Base-by-base conservation (phyloP, 2,888 invertebrate genomes). In the Phymatocera aterrima region DNA sequence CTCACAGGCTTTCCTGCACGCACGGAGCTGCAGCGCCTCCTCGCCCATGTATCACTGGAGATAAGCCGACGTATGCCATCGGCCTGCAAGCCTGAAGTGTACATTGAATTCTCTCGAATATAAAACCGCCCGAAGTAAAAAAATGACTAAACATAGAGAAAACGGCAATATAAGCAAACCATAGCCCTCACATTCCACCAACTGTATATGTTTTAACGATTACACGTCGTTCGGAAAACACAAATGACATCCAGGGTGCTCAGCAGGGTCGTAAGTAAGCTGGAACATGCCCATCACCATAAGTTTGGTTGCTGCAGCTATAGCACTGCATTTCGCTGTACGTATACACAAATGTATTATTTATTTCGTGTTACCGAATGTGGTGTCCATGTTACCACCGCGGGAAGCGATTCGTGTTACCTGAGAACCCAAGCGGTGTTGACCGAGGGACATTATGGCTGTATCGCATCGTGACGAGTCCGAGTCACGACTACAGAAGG, bases 1-100 rank as follows among this genome's bases (percentile, higher is more conserved):
- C 60, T 43, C 15, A 68, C 28, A 46, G 28, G 46, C 18, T 51
- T 10, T 72, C n/a, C n/a, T 28, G n/a, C 51, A 31, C 51, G 40
- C 75, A 37, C n/a, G n/a, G n/a, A n/a, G n/a, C n/a, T n/a, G 57
- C 57, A n/a, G 34, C 34, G 64, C n/a, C n/a, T n/a, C 31, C 48
- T 72, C 72, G 72, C 24, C 72, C 40, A 75, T 75, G 75, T 75
- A 75, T 75, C 75, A 75, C 40, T 75, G 10, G 57, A 75, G 75
- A 75, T 75, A 75, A 75, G 75, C 75, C 57, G 57, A 64, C 61
- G 61, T 37, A 37, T 64, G 61, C 37, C 61, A 43, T 43, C 6
- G 12, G 6, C 43, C 43, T 43, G 43, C 61, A 37, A 37, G 37
- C 64, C 40, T 64, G 18, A 10, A 64, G 37, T 40, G 37, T 64